Evolutionary conservation across 2,113 vertebrate genomes (phyloP), one percentile per base, ranked within the genome.

Genomic region (Myocastor coypus): DNA sequence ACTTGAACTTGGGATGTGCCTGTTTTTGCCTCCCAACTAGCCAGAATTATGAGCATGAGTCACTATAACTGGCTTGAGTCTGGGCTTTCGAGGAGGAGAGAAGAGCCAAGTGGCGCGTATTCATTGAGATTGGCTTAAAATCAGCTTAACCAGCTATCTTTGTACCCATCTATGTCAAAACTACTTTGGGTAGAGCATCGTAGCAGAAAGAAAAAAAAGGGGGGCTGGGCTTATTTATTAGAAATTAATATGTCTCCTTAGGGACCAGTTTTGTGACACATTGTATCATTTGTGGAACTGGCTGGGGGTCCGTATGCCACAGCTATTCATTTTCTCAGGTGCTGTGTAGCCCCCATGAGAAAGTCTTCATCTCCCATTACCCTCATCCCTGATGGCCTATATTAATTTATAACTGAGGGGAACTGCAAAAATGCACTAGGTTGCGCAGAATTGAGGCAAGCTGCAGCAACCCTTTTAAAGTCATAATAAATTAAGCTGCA

Each of bases 361-460:
- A 97, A 97, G 77, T 97, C 97, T 91, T 97, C 93, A 91, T 96
- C 96, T 50, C 92, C 95, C 92, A 86, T 71, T 95, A 95, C 87
- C 37, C 89, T 83, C 97, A 98, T 98, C 97, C 97, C 97, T 89
- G 90, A 97, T 96, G 97, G 78, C 80, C 88, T 89, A 84, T 97
- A 95, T 97, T 98, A 97, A 97, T 98, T 98, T 98, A 98, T 97
- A 98, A 98, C 98, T 91, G 96, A 97, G 95, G 97, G 91, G 87
- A 96, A 97, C 94, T 98, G 87, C 95, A 98, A 97, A 96, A 98
- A 96, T 87, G 75, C 26, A 83, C 96, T 88, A 95, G 96, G 96
- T 97, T 98, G 97, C 98, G 97, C 71, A 91, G 92, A 98, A 98
- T 97, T 89, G 98, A 98, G 97, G 97, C 93, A 89, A 98, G 98